Evolutionary conservation across 2,888 invertebrate genomes (phyloP), one percentile per base, ranked within the genome.

Genomic region (Crocallis elinguaria): DNA sequence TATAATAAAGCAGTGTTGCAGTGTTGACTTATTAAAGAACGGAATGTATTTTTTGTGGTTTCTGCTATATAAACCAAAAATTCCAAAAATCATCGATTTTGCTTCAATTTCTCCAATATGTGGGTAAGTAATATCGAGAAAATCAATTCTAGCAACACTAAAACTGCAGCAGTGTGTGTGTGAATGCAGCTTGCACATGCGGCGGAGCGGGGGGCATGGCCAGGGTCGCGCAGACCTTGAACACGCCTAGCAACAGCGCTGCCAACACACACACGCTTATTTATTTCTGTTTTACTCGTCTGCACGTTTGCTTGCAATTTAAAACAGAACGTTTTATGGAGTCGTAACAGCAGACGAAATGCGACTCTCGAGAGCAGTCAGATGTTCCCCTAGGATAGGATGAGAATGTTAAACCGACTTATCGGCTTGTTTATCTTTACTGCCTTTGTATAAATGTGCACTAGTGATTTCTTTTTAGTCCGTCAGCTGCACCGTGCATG

Each of bases 211-310:
- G 65, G 60, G 70, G 78, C 82, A 83, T 66, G 82, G 84, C 84
- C 85, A 85, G 77, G 86, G 86, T 78, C 84, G 78, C 54, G 65
- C 57, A 82, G 87, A 85, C 91, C 90, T 91, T 91, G 90, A 82
- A 75, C 81, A 75, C 81, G 86, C 88, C 76, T 89, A 87, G 88
- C 86, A 91, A 90, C 90, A 84, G 77, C 78, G 73, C 76, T 75
- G 79, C 71, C 79, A 75, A 64, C 75, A 62, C 67, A 73, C 71
- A 71, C 71, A 71, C 44, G 48, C 54, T 82, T 79, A 82, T 84
- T 86, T 88, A 87, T 88, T 88, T 86, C 82, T 82, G 84, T 84
- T 88, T 80, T 67, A 81, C 78, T 78, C 84, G 83, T 84, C 86
- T 82, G 82, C 78, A 75, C 79, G 80, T 77, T 80, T 76, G 74